Conservation (phyloP, 1,140 invertebrate genomes). For the Trachelipus rathkii region DNA sequence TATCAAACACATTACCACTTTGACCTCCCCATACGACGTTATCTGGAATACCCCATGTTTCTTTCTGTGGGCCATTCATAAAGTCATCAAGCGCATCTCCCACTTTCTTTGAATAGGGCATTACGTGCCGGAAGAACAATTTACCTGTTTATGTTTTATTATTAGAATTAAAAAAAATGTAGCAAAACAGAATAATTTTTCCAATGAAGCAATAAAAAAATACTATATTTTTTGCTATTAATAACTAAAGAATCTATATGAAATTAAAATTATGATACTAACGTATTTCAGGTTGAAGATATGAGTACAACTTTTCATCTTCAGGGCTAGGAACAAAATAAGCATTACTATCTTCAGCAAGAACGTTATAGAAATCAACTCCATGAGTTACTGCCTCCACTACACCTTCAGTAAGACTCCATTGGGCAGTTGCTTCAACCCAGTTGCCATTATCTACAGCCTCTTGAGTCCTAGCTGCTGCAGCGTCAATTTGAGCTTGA, state of each 20-base stretch:
- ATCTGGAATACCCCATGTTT: slow-evolving; percentile 59
- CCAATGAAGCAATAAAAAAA: too few relatives aligned
- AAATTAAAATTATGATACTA: neutral
- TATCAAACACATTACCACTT: slow-evolving; percentile 60
- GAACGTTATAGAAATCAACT: slow-evolving; percentile 77
- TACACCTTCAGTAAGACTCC: slow-evolving; percentile 60
- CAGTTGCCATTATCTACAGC: slow-evolving; percentile 54
- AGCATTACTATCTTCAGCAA: slow-evolving; percentile 49
- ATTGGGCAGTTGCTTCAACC: slow-evolving; percentile 60
- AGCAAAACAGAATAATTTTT: neutral
- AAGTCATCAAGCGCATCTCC: slow-evolving; percentile 53
- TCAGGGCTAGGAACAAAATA: neutral
- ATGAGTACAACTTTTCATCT: slow-evolving; percentile 21
- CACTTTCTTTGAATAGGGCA: neutral
- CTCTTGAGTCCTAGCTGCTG: slow-evolving; percentile 48
- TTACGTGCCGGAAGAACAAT: slow-evolving; percentile 34
- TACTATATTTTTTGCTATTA: neutral
- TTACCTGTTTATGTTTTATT: slow-evolving; percentile 28
- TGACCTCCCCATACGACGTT: slow-evolving; percentile 62
- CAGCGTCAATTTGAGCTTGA: slow-evolving; percentile 48
- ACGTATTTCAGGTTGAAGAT: slow-evolving; percentile 37
- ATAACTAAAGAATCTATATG: neutral
- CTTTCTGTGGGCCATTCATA: slow-evolving; percentile 69
- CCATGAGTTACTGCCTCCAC: slow-evolving; percentile 57
- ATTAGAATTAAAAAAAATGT: neutral